Percentiles rank a stretch among this genome's conserved stretches.
Conservation (phyloP, 2,888 invertebrate species). For the Odontocolon sp. region DNA sequence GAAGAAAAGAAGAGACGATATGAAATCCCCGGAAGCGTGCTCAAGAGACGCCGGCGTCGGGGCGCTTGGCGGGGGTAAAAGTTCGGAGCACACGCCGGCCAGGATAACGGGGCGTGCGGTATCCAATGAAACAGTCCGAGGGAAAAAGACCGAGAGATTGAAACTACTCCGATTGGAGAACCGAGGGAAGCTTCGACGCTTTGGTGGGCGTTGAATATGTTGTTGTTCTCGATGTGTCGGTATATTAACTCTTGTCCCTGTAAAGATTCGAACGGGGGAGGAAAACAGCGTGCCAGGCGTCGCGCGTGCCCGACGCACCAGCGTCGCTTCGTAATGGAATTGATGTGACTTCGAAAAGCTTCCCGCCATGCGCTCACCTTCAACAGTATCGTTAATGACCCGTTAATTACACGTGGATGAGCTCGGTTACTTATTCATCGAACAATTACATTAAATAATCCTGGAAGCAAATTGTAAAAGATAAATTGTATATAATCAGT, state of each 20-base stretch:
- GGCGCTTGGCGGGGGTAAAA: slow-evolving; percentile 45
- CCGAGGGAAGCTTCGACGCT: slow-evolving; percentile 32
- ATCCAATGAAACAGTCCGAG: slow-evolving; percentile 48
- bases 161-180: slow-evolving; percentile 35
- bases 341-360: slow-evolving; percentile 39
- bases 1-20: background rate
- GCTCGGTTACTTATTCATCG: background rate
- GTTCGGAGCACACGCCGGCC: slow-evolving; percentile 6
- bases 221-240: slow-evolving; percentile 20
- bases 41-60: slow-evolving; percentile 28
- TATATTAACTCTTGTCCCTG: slow-evolving; percentile 4
- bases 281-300: slow-evolving; percentile 50
- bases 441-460: background rate
- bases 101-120: slow-evolving; percentile 33
- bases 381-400: too few species aligned
- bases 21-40: slow-evolving; percentile 36
- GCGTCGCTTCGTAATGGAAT: slow-evolving; percentile 28
- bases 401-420: too few species aligned
- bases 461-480: background rate
- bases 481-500: slow-evolving; percentile 9
- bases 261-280: slow-evolving; percentile 31
- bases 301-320: slow-evolving; percentile 59
- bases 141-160: slow-evolving; percentile 15
- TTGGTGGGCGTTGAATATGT: slow-evolving; percentile 31
- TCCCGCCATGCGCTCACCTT: slow-evolving; percentile 42